Percentiles rank a stretch among this genome's conserved stretches.
Conservation (phyloP, 2,888 invertebrate species). For the Epinotia brunnichana region DNA sequence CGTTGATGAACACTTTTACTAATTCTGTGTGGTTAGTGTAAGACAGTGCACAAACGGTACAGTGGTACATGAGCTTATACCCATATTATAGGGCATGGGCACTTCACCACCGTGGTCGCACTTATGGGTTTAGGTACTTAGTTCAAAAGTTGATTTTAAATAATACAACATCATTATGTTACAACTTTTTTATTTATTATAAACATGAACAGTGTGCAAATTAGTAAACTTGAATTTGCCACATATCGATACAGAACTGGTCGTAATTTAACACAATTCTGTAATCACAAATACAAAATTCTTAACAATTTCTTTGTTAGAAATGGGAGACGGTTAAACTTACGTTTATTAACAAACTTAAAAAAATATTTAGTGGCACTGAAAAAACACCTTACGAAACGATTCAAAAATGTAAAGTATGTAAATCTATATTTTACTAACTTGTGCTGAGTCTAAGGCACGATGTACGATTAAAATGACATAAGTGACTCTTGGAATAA, state of each 20-base stretch:
- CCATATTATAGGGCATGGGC: background rate
- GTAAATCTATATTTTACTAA: constrained; percentile 55
- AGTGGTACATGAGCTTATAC: too few species aligned
- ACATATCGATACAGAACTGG: constrained; percentile 54
- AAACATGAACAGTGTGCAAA: constrained; percentile 82
- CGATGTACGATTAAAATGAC: constrained; percentile 49
- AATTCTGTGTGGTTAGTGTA: too few species aligned
- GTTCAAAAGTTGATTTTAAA: background rate
- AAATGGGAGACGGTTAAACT: constrained; percentile 63
- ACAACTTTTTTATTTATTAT: constrained; percentile 76
- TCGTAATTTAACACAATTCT: constrained; percentile 53
- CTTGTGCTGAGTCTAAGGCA: constrained; percentile 74
- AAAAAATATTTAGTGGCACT: constrained; percentile 70
- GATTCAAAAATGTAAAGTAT: constrained; percentile 53
- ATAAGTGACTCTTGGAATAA: constrained; percentile 38
- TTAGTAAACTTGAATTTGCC: constrained; percentile 70
- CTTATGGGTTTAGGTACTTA: background rate
- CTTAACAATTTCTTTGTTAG: constrained; percentile 59
- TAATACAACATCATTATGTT: constrained; percentile 45
- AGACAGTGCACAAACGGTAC: too few species aligned
- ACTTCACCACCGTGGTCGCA: background rate
- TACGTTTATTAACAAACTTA: constrained; percentile 67
- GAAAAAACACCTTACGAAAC: constrained; percentile 55
- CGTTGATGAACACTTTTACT: too few species aligned
- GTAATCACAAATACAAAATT: constrained; percentile 61